Base-by-base conservation (phyloP, 2,888 invertebrate genomes). In the Ectemnius cavifrons region DNA sequence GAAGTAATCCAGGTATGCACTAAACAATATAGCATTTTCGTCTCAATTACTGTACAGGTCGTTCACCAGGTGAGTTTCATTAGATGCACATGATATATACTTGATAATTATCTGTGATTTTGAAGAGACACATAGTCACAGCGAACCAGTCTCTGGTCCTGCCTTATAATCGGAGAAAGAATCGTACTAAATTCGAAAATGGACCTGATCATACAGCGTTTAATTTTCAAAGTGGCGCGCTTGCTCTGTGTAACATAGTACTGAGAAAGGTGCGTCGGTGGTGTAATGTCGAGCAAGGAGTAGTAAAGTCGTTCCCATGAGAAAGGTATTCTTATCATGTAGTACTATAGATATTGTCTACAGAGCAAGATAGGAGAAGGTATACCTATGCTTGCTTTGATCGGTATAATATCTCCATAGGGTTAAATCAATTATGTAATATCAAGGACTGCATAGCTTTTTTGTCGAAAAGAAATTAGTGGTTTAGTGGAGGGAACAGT, bases 1-100 rank as follows among this genome's bases (percentile, higher is more conserved):
- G 90, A 89, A 89, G 82, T 87, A 84, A 89, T 77, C 87, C 90
- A 91, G 91, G 91, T 91, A 91, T 90, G 91, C 89, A 91, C 86
- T 86, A 89, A 87, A 88, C 81, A 84, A 85, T 88, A 87, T 87
- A 89, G 84, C 86, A 86, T 90, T 88, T 89, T 89, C 90, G 88
- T 90, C 89, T 89, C 91, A 91, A 89, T 91, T 88, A 89, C 88
- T 90, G 87, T 90, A 90, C 90, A 90, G 90, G 89, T 90, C 88
- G 84, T 88, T 84, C 86, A 76, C 76, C 89, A 91, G 91, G 91
- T 91, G 89, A 91, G 91, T 90, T 90, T 86, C 88, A 88, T 87
- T 87, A 88, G 87, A 86, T 87, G 89, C 89, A 89, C 87, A 86
- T 87, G 84, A 83, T 83, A 86, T 84, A 82, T 87, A 88, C 87